Evolutionary conservation across 1,140 invertebrate species (phyloP).

Genomic region (Drosophila aff.): DNA sequence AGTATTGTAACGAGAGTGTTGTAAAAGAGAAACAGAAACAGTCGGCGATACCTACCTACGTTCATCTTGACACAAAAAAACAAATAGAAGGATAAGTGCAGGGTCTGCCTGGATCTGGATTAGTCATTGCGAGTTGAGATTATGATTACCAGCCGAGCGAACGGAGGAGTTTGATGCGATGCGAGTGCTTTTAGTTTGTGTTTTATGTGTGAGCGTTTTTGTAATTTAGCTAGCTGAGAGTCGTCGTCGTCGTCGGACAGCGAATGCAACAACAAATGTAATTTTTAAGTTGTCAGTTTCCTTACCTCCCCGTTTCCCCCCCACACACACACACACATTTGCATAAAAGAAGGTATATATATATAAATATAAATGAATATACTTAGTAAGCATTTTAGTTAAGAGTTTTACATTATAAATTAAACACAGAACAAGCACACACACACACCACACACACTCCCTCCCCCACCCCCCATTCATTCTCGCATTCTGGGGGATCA

Average conservation of each 20-base stretch:
- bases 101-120: slow-evolving; percentile 63
- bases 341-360: slow-evolving; percentile 54
- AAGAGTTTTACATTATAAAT: slow-evolving; percentile 80
- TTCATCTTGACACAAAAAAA: slow-evolving; percentile 71
- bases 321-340: slow-evolving; percentile 61
- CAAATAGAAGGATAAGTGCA: slow-evolving; percentile 42
- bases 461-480: slow-evolving; percentile 18
- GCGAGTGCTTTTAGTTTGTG: slow-evolving; percentile 76
- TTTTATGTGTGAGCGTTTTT: slow-evolving; percentile 66
- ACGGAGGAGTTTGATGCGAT: slow-evolving; percentile 47
- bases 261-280: slow-evolving; percentile 53
- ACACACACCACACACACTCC: slow-evolving; percentile 12
- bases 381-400: slow-evolving; percentile 80
- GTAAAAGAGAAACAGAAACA: slow-evolving; percentile 37
- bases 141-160: slow-evolving; percentile 46
- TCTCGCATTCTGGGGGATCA: slow-evolving; percentile 33
- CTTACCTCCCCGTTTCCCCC: slow-evolving; percentile 33
- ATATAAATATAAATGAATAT: slow-evolving; percentile 81
- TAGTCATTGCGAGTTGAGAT: slow-evolving; percentile 79
- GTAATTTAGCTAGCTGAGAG: slow-evolving; percentile 43
- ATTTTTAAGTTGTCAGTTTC: slow-evolving; percentile 59
- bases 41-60: slow-evolving; percentile 76
- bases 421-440: slow-evolving; percentile 39
- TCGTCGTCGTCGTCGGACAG: slow-evolving; percentile 11
- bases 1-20: slow-evolving; percentile 14